Conservation (phyloP, 2,888 invertebrate species). For the Tiphia femorata region DNA sequence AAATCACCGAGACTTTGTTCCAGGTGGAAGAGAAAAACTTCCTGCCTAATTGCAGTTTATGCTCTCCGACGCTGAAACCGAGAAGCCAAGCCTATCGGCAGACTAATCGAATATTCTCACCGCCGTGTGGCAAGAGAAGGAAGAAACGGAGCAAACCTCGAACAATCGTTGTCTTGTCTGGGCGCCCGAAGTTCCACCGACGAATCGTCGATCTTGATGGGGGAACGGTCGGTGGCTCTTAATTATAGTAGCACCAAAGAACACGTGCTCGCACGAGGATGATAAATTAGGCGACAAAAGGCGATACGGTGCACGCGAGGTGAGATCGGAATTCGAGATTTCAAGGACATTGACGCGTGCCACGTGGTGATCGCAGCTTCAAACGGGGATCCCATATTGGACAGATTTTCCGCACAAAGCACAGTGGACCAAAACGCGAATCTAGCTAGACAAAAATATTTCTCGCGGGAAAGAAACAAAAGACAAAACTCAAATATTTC, state of each 20-base stretch:
- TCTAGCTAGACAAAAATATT: neutral
- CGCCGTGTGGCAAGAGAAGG: neutral
- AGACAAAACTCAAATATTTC: no score
- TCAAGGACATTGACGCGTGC: neutral
- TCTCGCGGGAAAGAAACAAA: no score
- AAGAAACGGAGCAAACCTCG: neutral
- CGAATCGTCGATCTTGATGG: neutral
- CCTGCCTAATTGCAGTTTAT: no score
- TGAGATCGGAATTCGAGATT: constrained; percentile 2
- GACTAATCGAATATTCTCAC: no score
- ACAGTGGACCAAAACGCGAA: neutral
- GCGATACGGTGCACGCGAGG: neutral
- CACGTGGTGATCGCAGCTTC: neutral
- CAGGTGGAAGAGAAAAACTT: no score
- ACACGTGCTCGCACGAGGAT: neutral
- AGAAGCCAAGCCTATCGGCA: no score
- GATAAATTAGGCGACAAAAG: neutral
- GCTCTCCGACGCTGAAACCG: no score
- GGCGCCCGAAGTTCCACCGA: neutral
- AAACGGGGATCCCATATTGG: neutral
- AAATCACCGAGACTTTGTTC: no score
- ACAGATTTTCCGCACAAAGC: neutral
- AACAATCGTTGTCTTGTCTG: neutral
- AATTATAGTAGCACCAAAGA: neutral
- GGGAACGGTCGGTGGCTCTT: neutral